Percentiles rank a stretch among this genome's conserved stretches.
phyloP scores from a whole-genome alignment of 2,113 vertebrate genomes.

The Halichoerus grypus region DNA sequence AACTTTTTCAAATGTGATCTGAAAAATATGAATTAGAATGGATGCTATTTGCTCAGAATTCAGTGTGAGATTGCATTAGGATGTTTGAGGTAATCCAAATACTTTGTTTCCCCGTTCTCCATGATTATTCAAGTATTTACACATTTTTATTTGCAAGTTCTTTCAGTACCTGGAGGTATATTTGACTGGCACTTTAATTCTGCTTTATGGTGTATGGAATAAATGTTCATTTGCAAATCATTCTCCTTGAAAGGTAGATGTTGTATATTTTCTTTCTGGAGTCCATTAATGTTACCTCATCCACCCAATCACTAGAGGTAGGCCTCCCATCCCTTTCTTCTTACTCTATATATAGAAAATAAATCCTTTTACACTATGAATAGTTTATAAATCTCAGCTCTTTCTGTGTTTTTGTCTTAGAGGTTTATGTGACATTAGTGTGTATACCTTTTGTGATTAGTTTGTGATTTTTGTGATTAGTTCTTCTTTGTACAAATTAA shows the following conservation, averaged over 20 bases:
- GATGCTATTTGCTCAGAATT: neutral
- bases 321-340: neutral
- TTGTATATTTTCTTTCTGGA: neutral
- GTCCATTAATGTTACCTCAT: neutral
- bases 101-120: neutral
- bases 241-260: neutral
- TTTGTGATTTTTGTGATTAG: neutral
- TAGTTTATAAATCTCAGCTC: neutral
- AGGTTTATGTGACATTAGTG: neutral
- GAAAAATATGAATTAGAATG: neutral
- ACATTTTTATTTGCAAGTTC: neutral
- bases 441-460: neutral
- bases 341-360: neutral
- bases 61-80: neutral
- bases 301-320: neutral
- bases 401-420: neutral
- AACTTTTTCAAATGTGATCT: conserved; percentile 2
- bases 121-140: neutral
- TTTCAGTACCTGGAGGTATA: neutral
- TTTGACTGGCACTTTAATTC: neutral
- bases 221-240: neutral
- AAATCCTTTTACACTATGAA: neutral
- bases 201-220: neutral
- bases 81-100: neutral
- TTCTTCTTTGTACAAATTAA: neutral